These are phyloP conservation scores for Montipora foliosa DNA, from an alignment of 64 coral and sea anemone genomes.

Conservation along the genomic window DNA sequence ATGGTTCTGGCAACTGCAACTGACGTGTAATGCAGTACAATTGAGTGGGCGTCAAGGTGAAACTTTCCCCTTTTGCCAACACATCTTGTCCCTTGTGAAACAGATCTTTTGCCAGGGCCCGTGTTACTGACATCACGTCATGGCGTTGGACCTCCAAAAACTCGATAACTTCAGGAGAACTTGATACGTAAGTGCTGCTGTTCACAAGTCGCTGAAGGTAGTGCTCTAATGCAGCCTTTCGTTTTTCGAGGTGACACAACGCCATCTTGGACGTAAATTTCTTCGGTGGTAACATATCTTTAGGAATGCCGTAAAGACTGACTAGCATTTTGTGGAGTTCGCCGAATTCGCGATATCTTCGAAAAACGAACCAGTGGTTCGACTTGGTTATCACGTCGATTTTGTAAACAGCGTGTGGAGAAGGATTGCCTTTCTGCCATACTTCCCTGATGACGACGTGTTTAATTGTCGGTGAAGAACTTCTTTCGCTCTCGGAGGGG, in stretches of 20 bases:
- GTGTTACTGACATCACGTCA: constrained; percentile 92
- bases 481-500: constrained; percentile 51
- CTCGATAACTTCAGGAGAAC: constrained; percentile 84
- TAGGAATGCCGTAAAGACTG: constrained; percentile 78
- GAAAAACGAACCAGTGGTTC: constrained; percentile 95
- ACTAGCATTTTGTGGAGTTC: constrained; percentile 86
- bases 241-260: constrained; percentile 74
- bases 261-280: constrained; percentile 91
- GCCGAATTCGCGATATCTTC: constrained; percentile 87
- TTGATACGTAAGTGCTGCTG: constrained; percentile 92
- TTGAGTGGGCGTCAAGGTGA: constrained; percentile 87
- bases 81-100: constrained; percentile 70
- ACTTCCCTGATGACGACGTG: constrained; percentile 95
- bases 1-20: constrained; percentile 87
- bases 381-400: constrained; percentile 98
- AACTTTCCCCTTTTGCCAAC: constrained; percentile 64
- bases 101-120: constrained; percentile 83
- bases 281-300: constrained; percentile 96
- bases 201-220: constrained; percentile 97
- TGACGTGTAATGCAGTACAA: constrained; percentile 95
- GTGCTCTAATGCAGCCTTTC: constrained; percentile 90
- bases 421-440: constrained; percentile 83
- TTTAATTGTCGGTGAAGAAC: constrained; percentile 69
- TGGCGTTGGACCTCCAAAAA: constrained; percentile 95
- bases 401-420: constrained; percentile 93